Evolutionary conservation across 2,797 vertebrate species (phyloP).

Genomic region (Chromobotia macracanthus): DNA sequence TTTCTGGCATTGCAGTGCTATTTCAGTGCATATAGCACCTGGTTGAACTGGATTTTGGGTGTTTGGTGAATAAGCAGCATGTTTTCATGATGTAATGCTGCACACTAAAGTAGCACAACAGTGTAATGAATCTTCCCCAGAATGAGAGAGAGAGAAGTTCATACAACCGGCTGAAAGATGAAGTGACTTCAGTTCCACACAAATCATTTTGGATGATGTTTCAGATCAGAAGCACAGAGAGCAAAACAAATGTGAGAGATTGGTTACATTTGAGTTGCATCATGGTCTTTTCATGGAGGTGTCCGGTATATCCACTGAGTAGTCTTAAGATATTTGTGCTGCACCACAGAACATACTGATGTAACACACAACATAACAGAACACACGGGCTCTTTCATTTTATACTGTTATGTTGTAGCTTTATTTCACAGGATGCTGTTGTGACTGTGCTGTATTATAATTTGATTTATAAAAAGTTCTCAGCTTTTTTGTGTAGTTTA

Average conservation of each 20-base stretch:
- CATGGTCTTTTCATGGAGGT: conserved; percentile 31
- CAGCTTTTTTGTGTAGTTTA: neutral
- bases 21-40: neutral
- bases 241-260: conserved; percentile 25
- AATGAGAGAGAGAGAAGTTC: neutral
- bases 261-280: conserved; percentile 52
- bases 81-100: too few species aligned
- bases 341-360: conserved; percentile 12
- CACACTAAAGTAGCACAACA: too few species aligned
- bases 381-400: neutral
- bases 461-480: too few species aligned
- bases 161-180: neutral
- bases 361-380: neutral
- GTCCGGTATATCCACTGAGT: conserved; percentile 8
- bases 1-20: neutral
- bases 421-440: neutral
- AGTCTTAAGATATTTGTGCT: conserved; percentile 15
- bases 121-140: too few species aligned
- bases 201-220: neutral
- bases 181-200: neutral
- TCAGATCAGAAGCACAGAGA: neutral
- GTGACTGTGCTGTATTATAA: neutral
- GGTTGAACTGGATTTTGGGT: too few species aligned
- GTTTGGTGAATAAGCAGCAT: too few species aligned
- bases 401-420: neutral